Evolutionary conservation across 1,140 invertebrate species (phyloP).

Genomic region (Drosophila pseudoananassae): DNA sequence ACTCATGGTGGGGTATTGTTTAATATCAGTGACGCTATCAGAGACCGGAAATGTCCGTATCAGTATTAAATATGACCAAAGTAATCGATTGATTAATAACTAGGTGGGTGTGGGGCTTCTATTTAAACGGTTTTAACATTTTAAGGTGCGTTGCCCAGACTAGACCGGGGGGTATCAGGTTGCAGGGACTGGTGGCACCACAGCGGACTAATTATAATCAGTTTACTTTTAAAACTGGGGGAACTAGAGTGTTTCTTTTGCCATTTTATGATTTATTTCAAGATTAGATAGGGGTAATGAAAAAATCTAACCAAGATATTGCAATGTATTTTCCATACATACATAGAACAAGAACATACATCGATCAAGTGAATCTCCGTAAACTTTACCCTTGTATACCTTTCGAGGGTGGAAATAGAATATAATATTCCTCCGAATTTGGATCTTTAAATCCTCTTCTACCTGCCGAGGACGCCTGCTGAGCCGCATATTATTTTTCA

Average conservation of each 20-base stretch:
- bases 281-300: too few species aligned
- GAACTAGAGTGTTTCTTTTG: too few species aligned
- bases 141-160: neutral
- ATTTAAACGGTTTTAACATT: neutral
- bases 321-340: too few species aligned
- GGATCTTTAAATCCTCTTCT: neutral
- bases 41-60: conserved; percentile 59
- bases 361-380: too few species aligned
- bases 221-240: neutral
- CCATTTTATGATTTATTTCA: too few species aligned
- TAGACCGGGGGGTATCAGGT: neutral
- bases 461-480: conserved; percentile 7
- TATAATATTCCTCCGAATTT: neutral
- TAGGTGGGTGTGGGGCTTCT: neutral
- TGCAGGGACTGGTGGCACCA: neutral
- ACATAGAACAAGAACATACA: too few species aligned
- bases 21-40: conserved; percentile 42
- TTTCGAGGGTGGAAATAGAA: conserved; percentile 2
- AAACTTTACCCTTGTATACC: too few species aligned
- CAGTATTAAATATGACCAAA: conserved; percentile 40
- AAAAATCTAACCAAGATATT: too few species aligned
- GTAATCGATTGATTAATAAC: conserved; percentile 55
- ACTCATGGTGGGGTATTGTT: conserved; percentile 1
- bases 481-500: conserved; percentile 1
- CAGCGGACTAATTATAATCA: neutral